Evolutionary conservation across 2,888 invertebrate species (phyloP).

Genomic region (Desoria tigrina): DNA sequence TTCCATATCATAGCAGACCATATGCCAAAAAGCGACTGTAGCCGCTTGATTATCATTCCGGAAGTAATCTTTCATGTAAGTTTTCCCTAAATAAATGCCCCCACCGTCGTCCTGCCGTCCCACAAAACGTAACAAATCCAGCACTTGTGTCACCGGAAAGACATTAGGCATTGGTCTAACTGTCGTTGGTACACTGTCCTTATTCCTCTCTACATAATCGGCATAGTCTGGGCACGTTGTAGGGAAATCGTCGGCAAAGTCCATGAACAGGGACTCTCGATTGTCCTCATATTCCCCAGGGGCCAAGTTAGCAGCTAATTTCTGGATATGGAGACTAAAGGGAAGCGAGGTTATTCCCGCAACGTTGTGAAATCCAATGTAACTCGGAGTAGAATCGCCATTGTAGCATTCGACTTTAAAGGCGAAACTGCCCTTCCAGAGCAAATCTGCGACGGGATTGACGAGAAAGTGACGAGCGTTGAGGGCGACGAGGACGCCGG

Average conservation of each 20-base stretch:
- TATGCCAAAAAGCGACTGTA: too few species aligned
- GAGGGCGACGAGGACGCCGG: neutral
- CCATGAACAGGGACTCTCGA: slow-evolving; percentile 4
- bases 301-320: neutral
- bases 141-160: slow-evolving; percentile 5
- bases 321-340: neutral
- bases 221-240: slow-evolving; percentile 4
- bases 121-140: slow-evolving; percentile 11
- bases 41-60: slow-evolving; percentile 3
- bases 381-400: neutral
- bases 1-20: too few species aligned
- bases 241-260: slow-evolving; percentile 6
- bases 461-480: slow-evolving; percentile 9
- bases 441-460: neutral
- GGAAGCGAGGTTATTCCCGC: neutral
- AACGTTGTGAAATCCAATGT: slow-evolving; percentile 16
- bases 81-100: slow-evolving; percentile 13
- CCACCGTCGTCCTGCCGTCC: slow-evolving; percentile 13
- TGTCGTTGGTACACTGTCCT: neutral
- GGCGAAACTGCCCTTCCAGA: slow-evolving; percentile 13
- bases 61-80: slow-evolving; percentile 14
- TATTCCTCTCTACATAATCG: neutral
- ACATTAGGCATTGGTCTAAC: slow-evolving; percentile 1
- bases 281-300: slow-evolving; percentile 17
- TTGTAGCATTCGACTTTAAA: slow-evolving; percentile 7